Evolutionary conservation across 2,888 invertebrate species (phyloP), one percentile per base, ranked within the genome.

Genomic region (Synanthedon andrenaeformis): DNA sequence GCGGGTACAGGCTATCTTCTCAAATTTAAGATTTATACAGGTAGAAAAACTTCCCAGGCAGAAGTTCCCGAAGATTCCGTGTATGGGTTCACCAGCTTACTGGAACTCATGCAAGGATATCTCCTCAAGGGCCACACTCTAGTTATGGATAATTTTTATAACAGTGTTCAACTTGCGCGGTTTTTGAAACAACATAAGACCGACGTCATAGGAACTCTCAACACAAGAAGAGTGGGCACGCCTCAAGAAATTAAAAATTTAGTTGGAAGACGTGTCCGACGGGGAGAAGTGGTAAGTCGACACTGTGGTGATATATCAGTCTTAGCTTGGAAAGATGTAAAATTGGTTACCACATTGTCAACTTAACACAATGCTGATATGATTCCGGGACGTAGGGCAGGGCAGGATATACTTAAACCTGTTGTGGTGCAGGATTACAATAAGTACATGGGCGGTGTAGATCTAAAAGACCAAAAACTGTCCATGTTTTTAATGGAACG

Each of bases 401-500:
- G 41, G 11, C 41, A 49, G 42, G 4, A n/a, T 12, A 28, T 4
- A 5, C 0, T n/a, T 1, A 58, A 59, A 41, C 58, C 58, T 0
- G 8, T 52, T 0, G 55, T 50, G 4, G 54, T 61, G 0, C 50
- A 51, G 5, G 52, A 51, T 13, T 67, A 66, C 51, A 65, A 65
- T 51, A 60, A 59, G 42, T 55, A 23, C 51, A 64, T 66, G 62
- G 62, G 61, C 8, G 60, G 63, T 0, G 57, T 62, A 1, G 58
- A 63, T 42, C 41, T 62, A 3, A 63, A 67, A 48, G 63, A 66
- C 41, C 63, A 62, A 23, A 61, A 60, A 28, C 55, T 62, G 6
- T 60, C 61, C 51, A 52, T 52, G 54, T 64, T 56, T 51, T 55
- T 62, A 12, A 48, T 64, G 51, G 65, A 66, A 42, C 52, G 59